phyloP scores from a whole-genome alignment of 1,140 invertebrate species.

The Psix sp. region DNA sequence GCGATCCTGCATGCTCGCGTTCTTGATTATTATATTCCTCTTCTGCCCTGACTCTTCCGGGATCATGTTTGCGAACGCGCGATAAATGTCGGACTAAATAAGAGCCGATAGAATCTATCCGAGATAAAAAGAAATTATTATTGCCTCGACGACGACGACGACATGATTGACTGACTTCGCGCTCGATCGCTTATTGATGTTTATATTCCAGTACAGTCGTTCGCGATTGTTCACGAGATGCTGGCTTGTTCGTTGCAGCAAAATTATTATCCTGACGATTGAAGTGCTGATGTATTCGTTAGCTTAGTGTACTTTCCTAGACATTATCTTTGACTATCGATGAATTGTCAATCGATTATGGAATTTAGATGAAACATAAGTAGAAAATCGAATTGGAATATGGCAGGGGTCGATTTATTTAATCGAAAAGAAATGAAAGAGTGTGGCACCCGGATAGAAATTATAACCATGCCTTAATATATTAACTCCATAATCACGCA shows the following conservation, averaged over 20 bases:
- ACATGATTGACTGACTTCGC: slow-evolving; percentile 51
- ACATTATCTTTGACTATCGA: too few species aligned
- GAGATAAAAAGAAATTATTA: slow-evolving; percentile 46
- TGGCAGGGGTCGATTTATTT: too few species aligned
- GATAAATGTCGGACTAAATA: slow-evolving; percentile 55
- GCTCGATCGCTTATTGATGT: slow-evolving; percentile 47
- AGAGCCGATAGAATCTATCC: slow-evolving; percentile 43
- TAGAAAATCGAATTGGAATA: too few species aligned
- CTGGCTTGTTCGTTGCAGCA: slow-evolving; percentile 18
- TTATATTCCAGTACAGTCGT: slow-evolving; percentile 45
- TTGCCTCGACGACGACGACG: slow-evolving; percentile 44
- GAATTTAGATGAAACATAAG: too few species aligned
- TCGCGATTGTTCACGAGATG: slow-evolving; percentile 23
- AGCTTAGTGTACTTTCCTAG: too few species aligned
- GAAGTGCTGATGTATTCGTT: too few species aligned
- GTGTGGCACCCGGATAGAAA: too few species aligned
- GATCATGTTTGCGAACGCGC: slow-evolving; percentile 55
- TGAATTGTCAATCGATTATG: too few species aligned
- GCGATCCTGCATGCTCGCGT: slow-evolving; percentile 34
- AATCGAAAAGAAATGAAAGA: too few species aligned
- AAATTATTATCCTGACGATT: slow-evolving; percentile 9
- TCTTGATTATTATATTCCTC: slow-evolving; percentile 59
- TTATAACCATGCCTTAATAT: too few species aligned
- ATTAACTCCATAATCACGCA: too few species aligned
- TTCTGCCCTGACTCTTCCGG: slow-evolving; percentile 43